These are phyloP conservation scores for Physella acuta DNA, from an alignment of 1,140 invertebrate genomes.

Conservation along the genomic window DNA sequence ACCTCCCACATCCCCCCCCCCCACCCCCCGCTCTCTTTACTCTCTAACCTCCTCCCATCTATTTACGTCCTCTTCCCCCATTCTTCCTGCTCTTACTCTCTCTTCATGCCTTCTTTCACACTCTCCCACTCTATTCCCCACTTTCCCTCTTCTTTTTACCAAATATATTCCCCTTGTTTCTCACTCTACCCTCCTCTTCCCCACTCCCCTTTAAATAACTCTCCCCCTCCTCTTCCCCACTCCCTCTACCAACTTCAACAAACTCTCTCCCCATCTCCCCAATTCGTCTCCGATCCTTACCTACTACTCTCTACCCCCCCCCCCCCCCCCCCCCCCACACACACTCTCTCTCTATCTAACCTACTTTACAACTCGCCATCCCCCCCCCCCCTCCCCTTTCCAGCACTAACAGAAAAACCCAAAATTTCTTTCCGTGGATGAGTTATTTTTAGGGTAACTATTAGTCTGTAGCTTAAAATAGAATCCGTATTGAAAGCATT, in stretches of 20 bases:
- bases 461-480: background rate
- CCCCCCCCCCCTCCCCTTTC: slow-evolving; percentile 1
- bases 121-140: background rate
- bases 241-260: background rate
- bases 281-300: background rate
- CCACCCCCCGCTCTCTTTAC: background rate
- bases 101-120: background rate
- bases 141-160: slow-evolving; percentile 1
- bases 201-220: background rate
- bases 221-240: background rate
- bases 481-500: background rate
- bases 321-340: background rate
- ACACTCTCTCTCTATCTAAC: background rate
- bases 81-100: background rate
- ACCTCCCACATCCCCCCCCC: background rate
- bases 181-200: background rate
- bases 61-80: too few species aligned
- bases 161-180: background rate
- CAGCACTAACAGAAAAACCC: background rate
- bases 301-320: background rate
- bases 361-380: background rate
- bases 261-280: slow-evolving; percentile 3
- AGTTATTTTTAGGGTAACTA: background rate
- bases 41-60: background rate
- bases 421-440: background rate